Conservation (phyloP, 2,797 vertebrate genomes). For the Crax fasciolata region DNA sequence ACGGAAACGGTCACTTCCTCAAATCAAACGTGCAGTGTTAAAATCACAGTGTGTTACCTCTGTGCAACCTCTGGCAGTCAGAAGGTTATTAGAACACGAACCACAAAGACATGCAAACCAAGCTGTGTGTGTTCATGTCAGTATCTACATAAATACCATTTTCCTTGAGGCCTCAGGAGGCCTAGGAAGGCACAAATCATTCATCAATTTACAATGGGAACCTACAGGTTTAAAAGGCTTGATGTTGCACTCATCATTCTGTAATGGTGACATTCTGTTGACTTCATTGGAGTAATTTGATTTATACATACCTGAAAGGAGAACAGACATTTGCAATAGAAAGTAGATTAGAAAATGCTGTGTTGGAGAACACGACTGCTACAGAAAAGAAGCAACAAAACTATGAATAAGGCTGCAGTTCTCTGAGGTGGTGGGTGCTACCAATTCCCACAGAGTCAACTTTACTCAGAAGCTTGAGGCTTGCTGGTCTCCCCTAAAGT, state of each 20-base stretch:
- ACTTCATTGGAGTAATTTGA: constrained; percentile 11
- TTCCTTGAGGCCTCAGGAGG: background rate
- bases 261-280: background rate
- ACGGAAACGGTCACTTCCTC: background rate
- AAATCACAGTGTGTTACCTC: background rate
- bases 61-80: background rate
- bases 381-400: constrained; percentile 9
- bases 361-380: background rate
- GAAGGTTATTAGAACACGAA: background rate
- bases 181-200: background rate
- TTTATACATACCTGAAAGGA: constrained; percentile 2
- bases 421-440: background rate
- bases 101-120: background rate
- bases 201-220: background rate
- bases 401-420: background rate
- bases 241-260: background rate
- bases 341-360: background rate
- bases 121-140: background rate
- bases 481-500: background rate
- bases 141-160: background rate
- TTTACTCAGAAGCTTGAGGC: background rate
- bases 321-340: background rate
- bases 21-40: background rate
- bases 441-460: background rate
- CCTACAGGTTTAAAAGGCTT: background rate